Evolutionary conservation across 2,797 vertebrate species (phyloP), one percentile per base, ranked within the genome.

Genomic region (Bucorvus abyssinicus): DNA sequence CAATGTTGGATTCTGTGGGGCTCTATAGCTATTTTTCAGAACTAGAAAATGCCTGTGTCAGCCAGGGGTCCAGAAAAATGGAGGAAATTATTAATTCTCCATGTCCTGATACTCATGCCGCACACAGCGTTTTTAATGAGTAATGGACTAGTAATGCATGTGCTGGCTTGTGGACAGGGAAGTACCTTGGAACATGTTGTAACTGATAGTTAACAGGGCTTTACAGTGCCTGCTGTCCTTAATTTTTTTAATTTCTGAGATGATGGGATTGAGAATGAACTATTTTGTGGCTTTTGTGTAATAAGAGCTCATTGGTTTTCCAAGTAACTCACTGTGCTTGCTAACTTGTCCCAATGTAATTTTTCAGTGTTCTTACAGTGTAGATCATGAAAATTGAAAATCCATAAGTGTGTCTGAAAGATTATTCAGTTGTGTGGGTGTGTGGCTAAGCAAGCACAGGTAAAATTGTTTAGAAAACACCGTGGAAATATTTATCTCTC

Each of bases 41-140:
- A 42, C 23, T 70, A 40, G 60, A 84, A 88, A 89, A 79, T 53
- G 30, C n/a, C 29, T 16, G 2, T 70, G 18, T 89, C 59, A 92
- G 94, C 81, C 92, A n/a, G 7, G 82, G 63, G 32, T 59, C 40
- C 21, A 84, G 50, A 90, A 78, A 27, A 77, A 70, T 0, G 5
- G 27, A 71, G 40, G 42, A 73, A 93, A 63, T 80, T 60, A 52
- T 38, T 83, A 42, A 32, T 81, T 40, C 18, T 40, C 10, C 60
- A 0, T 53, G 18, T 87, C 42, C 65, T 79, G 50, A 52, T 42
- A 65, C 16, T 27, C 9, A 5, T 90, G 34, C 87, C 90, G 82
- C 83, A 88, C 88, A 82, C 60, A 63, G 78, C 63, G 68, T 70
- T 92, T 87, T 79, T 67, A 60, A 74, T 89, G 86, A 94, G 14